These are phyloP conservation scores for Apis cerana DNA, from an alignment of 1,140 invertebrate species.

Conservation along the genomic window DNA sequence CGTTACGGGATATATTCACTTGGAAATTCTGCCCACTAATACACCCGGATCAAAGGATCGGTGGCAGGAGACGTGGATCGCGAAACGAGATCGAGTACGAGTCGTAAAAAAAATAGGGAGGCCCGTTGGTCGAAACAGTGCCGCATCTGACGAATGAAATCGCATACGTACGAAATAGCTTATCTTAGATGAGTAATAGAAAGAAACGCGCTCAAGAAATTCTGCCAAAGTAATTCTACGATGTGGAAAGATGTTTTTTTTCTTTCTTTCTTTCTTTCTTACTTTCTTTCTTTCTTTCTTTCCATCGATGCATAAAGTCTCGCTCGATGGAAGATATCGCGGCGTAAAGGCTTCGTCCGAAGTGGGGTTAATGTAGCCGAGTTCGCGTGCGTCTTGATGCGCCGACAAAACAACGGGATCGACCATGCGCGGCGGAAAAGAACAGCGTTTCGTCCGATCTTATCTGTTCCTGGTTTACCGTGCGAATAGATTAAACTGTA, in stretches of 20 bases:
- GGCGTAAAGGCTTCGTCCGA: not conserved
- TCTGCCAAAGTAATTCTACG: too few relatives aligned
- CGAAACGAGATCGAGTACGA: too few relatives aligned
- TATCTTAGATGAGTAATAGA: too few relatives aligned
- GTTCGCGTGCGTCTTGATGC: not conserved
- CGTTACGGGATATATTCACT: not conserved
- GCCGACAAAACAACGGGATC: not conserved
- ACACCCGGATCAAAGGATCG: not conserved
- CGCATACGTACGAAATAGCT: too few relatives aligned
- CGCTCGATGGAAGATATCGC: not conserved
- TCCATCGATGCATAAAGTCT: not conserved
- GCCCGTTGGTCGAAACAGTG: too few relatives aligned
- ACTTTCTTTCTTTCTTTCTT: too few relatives aligned
- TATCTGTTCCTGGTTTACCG: constrained; percentile 21
- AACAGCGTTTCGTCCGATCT: constrained; percentile 32
- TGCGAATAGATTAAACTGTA: constrained; percentile 45
- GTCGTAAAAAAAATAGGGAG: too few relatives aligned
- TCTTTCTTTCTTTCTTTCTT: too few relatives aligned
- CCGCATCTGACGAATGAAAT: too few relatives aligned
- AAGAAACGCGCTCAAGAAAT: too few relatives aligned
- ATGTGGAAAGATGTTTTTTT: too few relatives aligned
- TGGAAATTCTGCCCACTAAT: not conserved
- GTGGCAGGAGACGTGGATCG: too few relatives aligned
- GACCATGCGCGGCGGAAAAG: constrained; percentile 29
- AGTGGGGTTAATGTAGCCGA: not conserved